Conservation (phyloP, 2,888 invertebrate species). For the Dusona sp. region DNA sequence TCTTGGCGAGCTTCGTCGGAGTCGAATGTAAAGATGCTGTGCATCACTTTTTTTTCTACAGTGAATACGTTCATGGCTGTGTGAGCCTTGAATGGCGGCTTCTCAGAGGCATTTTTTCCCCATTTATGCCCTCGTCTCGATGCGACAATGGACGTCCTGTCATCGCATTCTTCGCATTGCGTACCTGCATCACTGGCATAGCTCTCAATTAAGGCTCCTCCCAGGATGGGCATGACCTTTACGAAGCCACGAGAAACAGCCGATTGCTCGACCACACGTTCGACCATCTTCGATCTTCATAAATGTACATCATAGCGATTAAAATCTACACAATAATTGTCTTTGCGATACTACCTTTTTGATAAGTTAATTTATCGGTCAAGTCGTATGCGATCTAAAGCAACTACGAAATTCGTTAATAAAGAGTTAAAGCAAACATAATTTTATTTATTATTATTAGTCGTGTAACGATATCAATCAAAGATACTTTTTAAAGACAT, state of each 20-base stretch:
- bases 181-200: conserved; percentile 75
- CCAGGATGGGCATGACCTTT: conserved; percentile 15
- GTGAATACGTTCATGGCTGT: neutral
- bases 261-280: conserved; percentile 58
- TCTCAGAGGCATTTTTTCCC: conserved; percentile 48
- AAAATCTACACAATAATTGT: neutral
- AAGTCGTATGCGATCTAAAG: neutral
- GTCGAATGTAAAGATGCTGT: conserved; percentile 16
- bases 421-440: neutral
- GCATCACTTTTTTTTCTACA: conserved; percentile 10
- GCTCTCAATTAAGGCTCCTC: conserved; percentile 77
- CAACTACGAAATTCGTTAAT: neutral
- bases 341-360: neutral
- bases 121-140: conserved; percentile 56
- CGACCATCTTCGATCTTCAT: conserved; percentile 38
- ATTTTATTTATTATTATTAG: neutral
- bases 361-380: neutral
- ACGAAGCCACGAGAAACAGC: conserved; percentile 13
- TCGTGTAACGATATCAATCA: neutral
- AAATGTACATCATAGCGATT: neutral
- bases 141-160: conserved; percentile 78
- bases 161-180: conserved; percentile 71
- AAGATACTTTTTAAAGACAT: neutral
- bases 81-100: conserved; percentile 31
- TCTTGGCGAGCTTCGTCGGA: neutral